A percentile compares a stretch with the other conserved stretches of the same genome.
Conservation (phyloP, 1,140 invertebrate species). For the Bathynomus jamesi region DNA sequence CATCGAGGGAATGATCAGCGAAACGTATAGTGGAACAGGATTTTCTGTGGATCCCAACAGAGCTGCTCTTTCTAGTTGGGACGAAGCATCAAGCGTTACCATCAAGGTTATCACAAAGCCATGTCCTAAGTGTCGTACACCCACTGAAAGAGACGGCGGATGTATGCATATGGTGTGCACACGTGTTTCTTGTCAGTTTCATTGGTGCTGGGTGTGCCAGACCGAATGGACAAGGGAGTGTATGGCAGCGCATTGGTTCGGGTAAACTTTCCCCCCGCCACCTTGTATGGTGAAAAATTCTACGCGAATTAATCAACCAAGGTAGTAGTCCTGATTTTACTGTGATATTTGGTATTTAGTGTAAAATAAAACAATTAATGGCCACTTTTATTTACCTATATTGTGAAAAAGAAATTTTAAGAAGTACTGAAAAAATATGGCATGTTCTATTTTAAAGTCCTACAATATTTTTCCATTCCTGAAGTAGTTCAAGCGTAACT, state of each 20-base stretch:
- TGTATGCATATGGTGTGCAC: conserved; percentile 85
- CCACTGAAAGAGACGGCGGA: conserved; percentile 78
- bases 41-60: conserved; percentile 23
- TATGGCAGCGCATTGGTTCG: conserved; percentile 84
- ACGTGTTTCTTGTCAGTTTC: conserved; percentile 61
- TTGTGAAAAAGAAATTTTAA: no score
- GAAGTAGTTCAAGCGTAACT: conserved; percentile 43
- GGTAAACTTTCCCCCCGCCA: no score
- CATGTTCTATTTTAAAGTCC: conserved; percentile 46
- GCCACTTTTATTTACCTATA: no score
- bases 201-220: conserved; percentile 88
- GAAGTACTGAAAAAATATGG: no score
- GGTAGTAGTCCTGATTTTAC: no score
- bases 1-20: conserved; percentile 39
- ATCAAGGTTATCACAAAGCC: conserved; percentile 76
- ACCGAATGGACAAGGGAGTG: conserved; percentile 74
- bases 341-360: no score
- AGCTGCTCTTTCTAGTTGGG: conserved; percentile 35
- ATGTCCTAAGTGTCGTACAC: conserved; percentile 76
- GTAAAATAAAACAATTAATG: no score
- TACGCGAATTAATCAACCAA: no score
- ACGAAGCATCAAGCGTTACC: conserved; percentile 45
- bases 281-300: no score
- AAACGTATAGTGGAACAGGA: conserved; percentile 17
- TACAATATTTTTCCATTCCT: conserved; percentile 41